Evolutionary conservation across 2,888 invertebrate species (phyloP).

Genomic region (Meiosimyza platycephala): DNA sequence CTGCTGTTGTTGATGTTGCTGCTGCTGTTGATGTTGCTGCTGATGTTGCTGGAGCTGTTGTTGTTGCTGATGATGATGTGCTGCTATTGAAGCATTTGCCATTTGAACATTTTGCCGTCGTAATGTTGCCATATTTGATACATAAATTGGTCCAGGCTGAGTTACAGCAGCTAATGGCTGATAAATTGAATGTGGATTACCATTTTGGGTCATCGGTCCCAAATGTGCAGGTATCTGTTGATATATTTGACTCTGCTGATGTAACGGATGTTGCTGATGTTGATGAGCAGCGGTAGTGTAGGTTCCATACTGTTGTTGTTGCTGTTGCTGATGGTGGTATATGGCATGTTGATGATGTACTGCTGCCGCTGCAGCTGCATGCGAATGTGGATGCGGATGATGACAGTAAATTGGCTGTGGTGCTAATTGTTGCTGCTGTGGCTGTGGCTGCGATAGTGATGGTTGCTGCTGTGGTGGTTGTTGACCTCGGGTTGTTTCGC

Average conservation of each 20-base stretch:
- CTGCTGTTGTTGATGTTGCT: constrained; percentile 49
- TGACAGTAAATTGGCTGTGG: constrained; percentile 67
- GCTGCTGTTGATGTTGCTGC: constrained; percentile 51
- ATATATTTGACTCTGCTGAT: constrained; percentile 64
- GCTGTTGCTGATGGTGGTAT: constrained; percentile 63
- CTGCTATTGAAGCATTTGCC: constrained; percentile 58
- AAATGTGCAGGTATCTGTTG: constrained; percentile 66
- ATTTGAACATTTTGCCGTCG: constrained; percentile 62
- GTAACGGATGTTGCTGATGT: constrained; percentile 60
- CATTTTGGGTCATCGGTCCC: constrained; percentile 56
- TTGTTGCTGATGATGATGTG: constrained; percentile 52
- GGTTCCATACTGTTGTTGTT: constrained; percentile 62
- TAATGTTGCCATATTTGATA: constrained; percentile 64
- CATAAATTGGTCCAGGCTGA: constrained; percentile 60
- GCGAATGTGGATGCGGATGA: constrained; percentile 67
- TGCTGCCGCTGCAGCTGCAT: constrained; percentile 66
- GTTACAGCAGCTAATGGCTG: constrained; percentile 62
- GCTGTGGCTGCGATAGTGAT: constrained; percentile 50
- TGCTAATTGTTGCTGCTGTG: constrained; percentile 56
- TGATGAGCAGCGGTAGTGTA: constrained; percentile 58
- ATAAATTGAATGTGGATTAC: constrained; percentile 64
- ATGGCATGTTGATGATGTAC: constrained; percentile 71
- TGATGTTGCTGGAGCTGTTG: constrained; percentile 49
- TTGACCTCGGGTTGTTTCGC: constrained; percentile 61
- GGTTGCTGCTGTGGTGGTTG: constrained; percentile 63